Evolutionary conservation across 2,888 invertebrate species (phyloP).

Genomic region (Tachina grossa): DNA sequence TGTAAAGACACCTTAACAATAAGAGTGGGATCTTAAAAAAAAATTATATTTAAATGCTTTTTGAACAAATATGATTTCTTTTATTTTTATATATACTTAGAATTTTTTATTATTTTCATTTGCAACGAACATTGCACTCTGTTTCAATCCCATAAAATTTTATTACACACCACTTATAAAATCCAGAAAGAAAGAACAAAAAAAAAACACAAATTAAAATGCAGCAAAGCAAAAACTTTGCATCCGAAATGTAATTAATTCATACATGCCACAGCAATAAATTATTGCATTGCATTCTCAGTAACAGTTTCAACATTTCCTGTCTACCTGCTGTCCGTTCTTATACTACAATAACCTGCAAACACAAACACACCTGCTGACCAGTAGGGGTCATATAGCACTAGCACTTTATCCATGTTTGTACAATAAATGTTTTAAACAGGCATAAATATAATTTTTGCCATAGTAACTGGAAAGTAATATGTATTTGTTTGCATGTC

Average conservation of each 20-base stretch:
- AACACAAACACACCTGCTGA: constrained; percentile 1
- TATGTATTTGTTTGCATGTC: constrained; percentile 26
- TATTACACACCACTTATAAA: constrained; percentile 7
- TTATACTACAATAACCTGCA: neutral
- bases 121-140: constrained; percentile 12
- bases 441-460: constrained; percentile 59
- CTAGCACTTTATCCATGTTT: constrained; percentile 42
- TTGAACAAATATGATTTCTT: neutral
- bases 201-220: constrained; percentile 10
- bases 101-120: neutral
- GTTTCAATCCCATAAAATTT: neutral
- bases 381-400: constrained; percentile 26
- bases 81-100: neutral
- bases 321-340: constrained; percentile 59
- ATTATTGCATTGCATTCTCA: constrained; percentile 65
- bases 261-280: constrained; percentile 68
- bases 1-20: too few relatives aligned
- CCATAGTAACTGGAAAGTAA: constrained; percentile 33
- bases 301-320: constrained; percentile 69
- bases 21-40: too few relatives aligned
- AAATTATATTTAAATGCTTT: neutral
- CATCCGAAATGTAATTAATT: constrained; percentile 65
- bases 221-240: constrained; percentile 24
- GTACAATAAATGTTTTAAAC: constrained; percentile 51
- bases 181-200: neutral